Percentiles rank a stretch among this genome's conserved stretches.
Evolutionary conservation across 1,140 invertebrate species (phyloP).

Genomic region (Neodiprion lecontei): DNA sequence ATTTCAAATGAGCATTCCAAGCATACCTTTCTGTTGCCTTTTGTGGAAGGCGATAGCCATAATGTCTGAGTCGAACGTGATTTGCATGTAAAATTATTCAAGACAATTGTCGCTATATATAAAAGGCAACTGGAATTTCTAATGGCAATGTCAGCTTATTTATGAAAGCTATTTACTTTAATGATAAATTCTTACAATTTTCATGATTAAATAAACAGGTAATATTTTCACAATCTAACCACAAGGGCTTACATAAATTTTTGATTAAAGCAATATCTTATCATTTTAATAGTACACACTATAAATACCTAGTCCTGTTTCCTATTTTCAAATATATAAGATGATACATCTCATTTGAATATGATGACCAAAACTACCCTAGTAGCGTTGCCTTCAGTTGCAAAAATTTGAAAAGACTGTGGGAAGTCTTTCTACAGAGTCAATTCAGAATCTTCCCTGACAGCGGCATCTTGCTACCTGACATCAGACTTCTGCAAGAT

Average conservation of each 20-base stretch:
- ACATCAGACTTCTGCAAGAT: too few species aligned
- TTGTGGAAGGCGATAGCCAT: background rate
- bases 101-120: background rate
- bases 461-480: too few species aligned
- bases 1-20: conserved; percentile 1
- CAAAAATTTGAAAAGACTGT: too few species aligned
- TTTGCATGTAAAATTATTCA: conserved; percentile 1
- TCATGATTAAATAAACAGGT: background rate
- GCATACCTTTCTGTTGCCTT: background rate
- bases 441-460: too few species aligned
- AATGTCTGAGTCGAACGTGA: background rate
- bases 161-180: background rate
- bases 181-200: background rate
- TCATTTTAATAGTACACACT: too few species aligned
- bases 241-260: background rate
- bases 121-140: background rate
- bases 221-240: background rate
- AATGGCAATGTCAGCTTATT: background rate
- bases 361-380: too few species aligned
- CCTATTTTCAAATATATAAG: too few species aligned
- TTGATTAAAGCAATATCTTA: background rate
- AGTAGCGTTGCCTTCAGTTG: too few species aligned
- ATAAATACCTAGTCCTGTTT: too few species aligned
- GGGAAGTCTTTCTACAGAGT: too few species aligned
- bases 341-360: too few species aligned